A percentile compares a stretch with the other conserved stretches of the same genome.
Conservation (phyloP, 2,888 invertebrate species). For the Hydropsyche betteni region DNA sequence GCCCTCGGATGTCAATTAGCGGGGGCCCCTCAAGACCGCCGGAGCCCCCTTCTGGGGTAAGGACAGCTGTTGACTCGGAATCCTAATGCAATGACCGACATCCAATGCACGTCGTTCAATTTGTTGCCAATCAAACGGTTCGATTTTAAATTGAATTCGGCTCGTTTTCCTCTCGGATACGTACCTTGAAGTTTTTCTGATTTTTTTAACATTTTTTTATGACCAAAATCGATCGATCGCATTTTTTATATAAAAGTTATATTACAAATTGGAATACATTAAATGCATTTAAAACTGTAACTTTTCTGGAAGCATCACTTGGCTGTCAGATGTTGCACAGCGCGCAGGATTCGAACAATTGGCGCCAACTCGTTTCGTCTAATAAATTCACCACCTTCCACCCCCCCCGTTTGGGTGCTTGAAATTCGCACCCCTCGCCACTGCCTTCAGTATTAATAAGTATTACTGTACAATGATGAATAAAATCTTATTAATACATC, state of each 20-base stretch:
- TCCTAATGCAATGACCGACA: conserved; percentile 39
- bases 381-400: conserved; percentile 24
- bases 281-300: too few species aligned
- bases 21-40: conserved; percentile 38
- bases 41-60: conserved; percentile 17
- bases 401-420: background rate
- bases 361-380: conserved; percentile 21
- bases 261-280: too few species aligned
- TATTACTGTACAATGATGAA: conserved; percentile 42
- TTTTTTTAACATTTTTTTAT: too few species aligned
- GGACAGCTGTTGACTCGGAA: conserved; percentile 39
- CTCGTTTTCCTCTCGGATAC: too few species aligned
- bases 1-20: conserved; percentile 50
- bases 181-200: too few species aligned
- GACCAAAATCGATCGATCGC: too few species aligned
- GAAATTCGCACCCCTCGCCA: background rate
- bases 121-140: conserved; percentile 6
- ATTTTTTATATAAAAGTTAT: too few species aligned
- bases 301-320: too few species aligned
- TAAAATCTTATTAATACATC: conserved; percentile 45
- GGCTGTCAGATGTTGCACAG: conserved; percentile 33
- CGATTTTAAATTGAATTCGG: background rate
- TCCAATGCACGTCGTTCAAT: conserved; percentile 26
- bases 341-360: conserved; percentile 17
- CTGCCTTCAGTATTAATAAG: conserved; percentile 35